Base-by-base conservation (phyloP, 2,888 invertebrate genomes). In the Leptothorax acervorum region DNA sequence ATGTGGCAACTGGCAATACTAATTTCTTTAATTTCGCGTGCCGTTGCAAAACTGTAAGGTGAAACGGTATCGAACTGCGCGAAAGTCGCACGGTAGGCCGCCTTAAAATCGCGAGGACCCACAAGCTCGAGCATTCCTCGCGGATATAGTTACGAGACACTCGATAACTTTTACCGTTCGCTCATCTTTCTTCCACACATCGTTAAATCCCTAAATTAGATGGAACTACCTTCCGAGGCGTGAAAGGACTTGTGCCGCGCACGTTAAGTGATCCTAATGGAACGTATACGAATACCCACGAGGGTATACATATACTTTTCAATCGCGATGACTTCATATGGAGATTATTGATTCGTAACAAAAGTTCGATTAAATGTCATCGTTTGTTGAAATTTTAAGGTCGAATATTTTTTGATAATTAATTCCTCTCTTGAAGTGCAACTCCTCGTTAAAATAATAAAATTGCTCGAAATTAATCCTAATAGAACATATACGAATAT, bases 21-120 rank as follows among this genome's bases (percentile, higher is more conserved):
- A 89, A 86, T 87, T 89, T 85, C 83, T 85, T 75, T 57, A 68
- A 87, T 87, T 85, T 84, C 82, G 73, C 71, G 62, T 62, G 83
- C 86, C 81, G 82, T 88, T 89, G 48, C 65, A 79, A 73, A 79
- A 79, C 28, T 71, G 73, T 71, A 79, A 79, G 35, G 73, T 79
- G 79, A 79, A 79, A 79, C 79, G 73, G 60, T 71, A 79, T 79
- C 73, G 73, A 62, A 73, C 48, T 60, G 45, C 48, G 68, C 71
- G 79, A 79, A 79, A 79, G 60, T 71, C 35, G 66, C 48, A 48
- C 28, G 31, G 48, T 48, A 60, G 70, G 11, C 70, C 31, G 35
- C 9, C 31, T 79, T 23, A 79, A 71, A 71, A 39, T 60, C 23
- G 28, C 35, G 12, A 57, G 55, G 55, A 55, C 11, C 31, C 45